These are phyloP conservation scores for Mormyrus iriodes DNA, from an alignment of 2,113 vertebrate species.

Conservation along the genomic window DNA sequence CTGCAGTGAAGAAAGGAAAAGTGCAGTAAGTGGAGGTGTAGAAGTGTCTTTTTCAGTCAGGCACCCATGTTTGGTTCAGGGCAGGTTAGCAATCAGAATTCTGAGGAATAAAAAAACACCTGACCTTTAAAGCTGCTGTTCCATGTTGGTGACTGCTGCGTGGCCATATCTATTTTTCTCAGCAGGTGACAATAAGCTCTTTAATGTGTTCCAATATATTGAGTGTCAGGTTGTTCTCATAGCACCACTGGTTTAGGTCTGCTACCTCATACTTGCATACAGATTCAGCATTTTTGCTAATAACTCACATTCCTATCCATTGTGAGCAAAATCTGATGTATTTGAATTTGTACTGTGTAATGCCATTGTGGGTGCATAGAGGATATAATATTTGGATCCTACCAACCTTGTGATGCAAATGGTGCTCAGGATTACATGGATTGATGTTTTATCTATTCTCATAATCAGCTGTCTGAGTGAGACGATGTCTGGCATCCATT, in stretches of 20 bases:
- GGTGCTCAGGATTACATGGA: neutral
- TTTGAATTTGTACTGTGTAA: neutral
- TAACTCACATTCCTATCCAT: neutral
- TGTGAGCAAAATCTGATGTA: neutral
- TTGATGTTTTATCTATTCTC: neutral
- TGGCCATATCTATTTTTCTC: neutral
- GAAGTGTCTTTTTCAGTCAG: neutral
- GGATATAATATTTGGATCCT: neutral
- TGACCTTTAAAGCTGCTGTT: neutral
- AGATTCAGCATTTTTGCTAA: neutral
- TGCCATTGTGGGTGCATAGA: neutral
- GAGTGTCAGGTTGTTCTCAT: neutral
- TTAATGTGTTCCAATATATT: neutral
- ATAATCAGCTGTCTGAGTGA: neutral
- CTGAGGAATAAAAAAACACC: neutral
- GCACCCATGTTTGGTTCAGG: neutral
- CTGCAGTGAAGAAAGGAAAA: neutral
- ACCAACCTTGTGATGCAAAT: neutral
- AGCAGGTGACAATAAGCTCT: neutral
- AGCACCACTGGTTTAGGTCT: neutral
- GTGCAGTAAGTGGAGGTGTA: neutral
- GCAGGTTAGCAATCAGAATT: neutral
- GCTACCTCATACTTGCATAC: neutral
- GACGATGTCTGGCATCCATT: neutral
- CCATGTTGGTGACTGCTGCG: neutral